phyloP scores from a whole-genome alignment of 2,113 vertebrate genomes.

The Psilopsiagon aurifrons region DNA sequence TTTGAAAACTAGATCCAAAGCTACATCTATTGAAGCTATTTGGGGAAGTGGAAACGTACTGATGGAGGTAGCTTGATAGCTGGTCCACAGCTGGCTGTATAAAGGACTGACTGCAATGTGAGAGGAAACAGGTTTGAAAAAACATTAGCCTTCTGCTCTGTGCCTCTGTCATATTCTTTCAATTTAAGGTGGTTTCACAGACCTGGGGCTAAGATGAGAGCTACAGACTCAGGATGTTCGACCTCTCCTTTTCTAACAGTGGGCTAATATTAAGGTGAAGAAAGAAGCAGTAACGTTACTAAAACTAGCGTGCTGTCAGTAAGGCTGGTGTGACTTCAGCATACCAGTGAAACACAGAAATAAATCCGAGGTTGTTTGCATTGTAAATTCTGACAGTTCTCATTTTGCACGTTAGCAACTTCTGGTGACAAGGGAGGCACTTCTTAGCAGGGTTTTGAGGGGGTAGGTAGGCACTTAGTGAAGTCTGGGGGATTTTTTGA shows the following conservation, averaged over 20 bases:
- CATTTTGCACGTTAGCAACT: not conserved
- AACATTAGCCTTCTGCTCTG: not conserved
- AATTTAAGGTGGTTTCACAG: not conserved
- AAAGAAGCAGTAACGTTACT: not conserved
- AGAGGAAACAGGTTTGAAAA: not conserved
- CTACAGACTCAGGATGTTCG: not conserved
- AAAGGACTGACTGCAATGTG: not conserved
- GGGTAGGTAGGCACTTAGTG: not conserved
- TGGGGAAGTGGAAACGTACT: not conserved
- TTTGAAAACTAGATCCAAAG: not conserved
- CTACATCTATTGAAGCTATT: not conserved
- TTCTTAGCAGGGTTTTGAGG: not conserved
- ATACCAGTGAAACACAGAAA: not conserved
- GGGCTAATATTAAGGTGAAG: not conserved
- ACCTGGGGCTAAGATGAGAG: not conserved
- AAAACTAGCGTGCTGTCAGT: not conserved
- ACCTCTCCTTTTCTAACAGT: not conserved
- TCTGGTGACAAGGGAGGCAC: not conserved
- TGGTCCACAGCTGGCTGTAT: not conserved
- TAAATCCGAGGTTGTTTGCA: not conserved
- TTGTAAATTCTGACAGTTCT: not conserved
- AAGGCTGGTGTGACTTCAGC: not conserved
- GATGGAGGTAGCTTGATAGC: not conserved
- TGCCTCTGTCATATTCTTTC: not conserved
- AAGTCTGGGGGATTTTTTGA: not conserved